A percentile compares a stretch with the other conserved stretches of the same genome.
Conservation (phyloP, 2,888 invertebrate genomes). For the Phaedon cochleariae region DNA sequence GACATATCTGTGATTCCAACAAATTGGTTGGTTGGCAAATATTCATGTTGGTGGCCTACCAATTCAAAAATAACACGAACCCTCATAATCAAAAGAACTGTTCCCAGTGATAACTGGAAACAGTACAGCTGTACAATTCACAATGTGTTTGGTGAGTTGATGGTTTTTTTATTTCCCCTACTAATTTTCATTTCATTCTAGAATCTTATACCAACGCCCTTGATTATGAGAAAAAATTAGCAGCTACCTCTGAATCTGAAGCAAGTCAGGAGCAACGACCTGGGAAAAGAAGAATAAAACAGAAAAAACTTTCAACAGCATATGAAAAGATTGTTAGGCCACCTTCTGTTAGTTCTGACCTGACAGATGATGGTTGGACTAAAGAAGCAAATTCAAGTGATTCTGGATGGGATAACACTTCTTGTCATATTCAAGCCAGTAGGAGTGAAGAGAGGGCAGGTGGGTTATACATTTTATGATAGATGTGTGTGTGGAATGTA, state of each 20-base stretch:
- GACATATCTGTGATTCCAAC: not conserved
- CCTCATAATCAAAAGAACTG: no score
- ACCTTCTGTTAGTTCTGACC: constrained; percentile 5
- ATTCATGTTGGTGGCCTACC: constrained; percentile 3
- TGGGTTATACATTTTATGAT: not conserved
- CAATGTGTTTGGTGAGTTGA: not conserved
- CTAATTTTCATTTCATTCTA: not conserved
- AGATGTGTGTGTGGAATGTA: not conserved
- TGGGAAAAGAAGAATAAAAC: constrained; percentile 3
- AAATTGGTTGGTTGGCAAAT: not conserved
- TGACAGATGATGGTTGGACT: not conserved
- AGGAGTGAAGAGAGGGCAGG: not conserved
- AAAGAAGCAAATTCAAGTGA: constrained; percentile 1
- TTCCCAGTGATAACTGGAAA: no score
- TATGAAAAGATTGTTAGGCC: constrained; percentile 1
- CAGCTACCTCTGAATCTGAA: constrained; percentile 9
- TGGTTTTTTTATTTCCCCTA: not conserved
- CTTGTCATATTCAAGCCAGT: not conserved
- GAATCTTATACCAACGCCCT: constrained; percentile 1
- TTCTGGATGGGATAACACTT: not conserved
- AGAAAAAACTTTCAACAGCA: constrained; percentile 4
- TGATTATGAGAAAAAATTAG: constrained; percentile 2
- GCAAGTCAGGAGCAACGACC: not conserved
- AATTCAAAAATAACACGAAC: constrained; percentile 1
- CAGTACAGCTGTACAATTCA: constrained; percentile 4